A percentile compares a stretch with the other conserved stretches of the same genome.
These are phyloP conservation scores for Escarpia spicata DNA, from an alignment of 2,888 invertebrate species.

Conservation along the genomic window DNA sequence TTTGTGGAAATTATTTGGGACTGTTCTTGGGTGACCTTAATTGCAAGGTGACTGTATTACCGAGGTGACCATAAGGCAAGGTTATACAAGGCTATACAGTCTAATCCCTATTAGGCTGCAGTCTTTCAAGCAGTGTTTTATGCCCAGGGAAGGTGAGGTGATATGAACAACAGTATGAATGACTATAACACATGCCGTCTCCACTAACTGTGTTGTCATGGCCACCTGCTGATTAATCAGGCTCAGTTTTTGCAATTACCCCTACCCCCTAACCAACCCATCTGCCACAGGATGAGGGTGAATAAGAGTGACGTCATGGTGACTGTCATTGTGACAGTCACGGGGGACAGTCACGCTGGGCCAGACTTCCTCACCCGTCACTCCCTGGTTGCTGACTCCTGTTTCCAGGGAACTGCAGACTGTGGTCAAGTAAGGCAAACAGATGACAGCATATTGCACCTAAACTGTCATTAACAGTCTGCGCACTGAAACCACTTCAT, in stretches of 20 bases:
- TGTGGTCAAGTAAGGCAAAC: neutral
- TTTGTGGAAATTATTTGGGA: no score
- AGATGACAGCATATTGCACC: constrained; percentile 4
- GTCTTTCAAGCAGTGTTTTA: neutral
- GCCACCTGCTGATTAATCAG: neutral
- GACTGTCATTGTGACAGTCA: neutral
- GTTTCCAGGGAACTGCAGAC: neutral
- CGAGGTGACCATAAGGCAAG: no score
- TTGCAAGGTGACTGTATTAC: no score
- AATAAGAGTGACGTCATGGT: neutral
- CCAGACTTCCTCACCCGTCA: neutral
- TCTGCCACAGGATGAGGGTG: neutral
- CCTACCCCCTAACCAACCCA: neutral
- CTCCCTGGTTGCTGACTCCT: neutral
- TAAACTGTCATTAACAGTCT: constrained; percentile 1
- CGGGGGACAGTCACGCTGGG: neutral
- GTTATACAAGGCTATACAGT: no score
- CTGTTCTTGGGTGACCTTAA: no score
- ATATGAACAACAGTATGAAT: neutral
- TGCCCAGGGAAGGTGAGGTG: neutral
- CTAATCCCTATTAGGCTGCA: no score
- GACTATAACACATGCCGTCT: neutral
- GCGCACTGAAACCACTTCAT: neutral
- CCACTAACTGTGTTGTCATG: neutral
- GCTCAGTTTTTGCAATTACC: neutral